A percentile compares a stretch with the other conserved stretches of the same genome.
phyloP scores from a whole-genome alignment of 2,113 vertebrate genomes.

The Heliornis fulica region DNA sequence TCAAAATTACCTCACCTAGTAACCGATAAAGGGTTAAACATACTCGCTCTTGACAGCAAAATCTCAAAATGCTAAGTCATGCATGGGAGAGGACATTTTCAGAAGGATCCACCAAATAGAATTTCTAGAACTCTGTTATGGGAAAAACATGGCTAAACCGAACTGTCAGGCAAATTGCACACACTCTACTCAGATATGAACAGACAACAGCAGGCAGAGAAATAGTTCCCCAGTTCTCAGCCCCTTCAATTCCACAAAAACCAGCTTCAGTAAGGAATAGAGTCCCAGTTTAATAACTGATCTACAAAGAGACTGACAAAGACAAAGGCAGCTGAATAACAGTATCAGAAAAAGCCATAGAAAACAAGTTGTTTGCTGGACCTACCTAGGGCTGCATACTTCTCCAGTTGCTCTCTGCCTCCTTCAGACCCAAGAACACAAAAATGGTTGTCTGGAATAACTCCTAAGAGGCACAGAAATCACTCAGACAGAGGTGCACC shows the following conservation, averaged over 20 bases:
- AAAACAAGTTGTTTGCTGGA: not conserved
- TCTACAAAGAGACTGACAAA: not conserved
- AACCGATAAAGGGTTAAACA: not conserved
- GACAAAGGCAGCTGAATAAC: not conserved
- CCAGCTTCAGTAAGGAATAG: not conserved
- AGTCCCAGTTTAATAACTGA: not conserved
- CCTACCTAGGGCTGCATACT: too few species aligned
- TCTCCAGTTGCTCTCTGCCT: not conserved
- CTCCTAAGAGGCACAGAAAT: not conserved
- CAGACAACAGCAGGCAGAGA: not conserved
- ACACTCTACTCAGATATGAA: rapidly evolving
- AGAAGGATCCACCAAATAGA: not conserved
- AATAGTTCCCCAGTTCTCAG: not conserved
- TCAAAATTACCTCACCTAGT: not conserved
- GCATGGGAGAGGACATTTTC: not conserved
- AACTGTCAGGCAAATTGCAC: not conserved
- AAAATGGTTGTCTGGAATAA: not conserved
- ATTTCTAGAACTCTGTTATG: not conserved
- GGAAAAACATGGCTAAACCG: not conserved
- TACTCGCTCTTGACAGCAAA: not conserved
- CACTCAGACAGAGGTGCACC: not conserved
- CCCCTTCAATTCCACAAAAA: not conserved
- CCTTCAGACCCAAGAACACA: not conserved
- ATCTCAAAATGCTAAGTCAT: not conserved
- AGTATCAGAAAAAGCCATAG: not conserved